These are phyloP conservation scores for Zalophus californianus DNA, from an alignment of 2,797 vertebrate species.

Conservation along the genomic window DNA sequence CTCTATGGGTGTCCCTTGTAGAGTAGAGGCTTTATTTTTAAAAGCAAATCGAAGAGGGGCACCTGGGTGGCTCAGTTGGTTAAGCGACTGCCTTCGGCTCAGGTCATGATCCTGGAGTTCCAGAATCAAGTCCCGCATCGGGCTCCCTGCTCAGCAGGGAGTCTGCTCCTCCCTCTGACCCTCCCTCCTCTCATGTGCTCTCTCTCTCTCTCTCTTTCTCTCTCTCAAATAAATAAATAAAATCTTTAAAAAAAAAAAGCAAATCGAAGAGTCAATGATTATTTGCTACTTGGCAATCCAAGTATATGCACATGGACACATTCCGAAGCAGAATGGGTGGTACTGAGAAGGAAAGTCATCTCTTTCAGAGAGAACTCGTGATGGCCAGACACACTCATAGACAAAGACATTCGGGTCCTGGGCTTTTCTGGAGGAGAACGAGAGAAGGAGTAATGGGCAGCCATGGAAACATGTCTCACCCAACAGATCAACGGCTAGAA, in stretches of 20 bases:
- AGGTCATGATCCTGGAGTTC: too few species aligned
- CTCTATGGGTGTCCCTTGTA: neutral
- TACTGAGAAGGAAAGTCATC: neutral
- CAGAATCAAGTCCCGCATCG: too few species aligned
- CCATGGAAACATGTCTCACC: neutral
- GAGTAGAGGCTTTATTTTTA: neutral
- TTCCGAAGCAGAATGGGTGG: neutral
- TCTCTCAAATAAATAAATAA: too few species aligned
- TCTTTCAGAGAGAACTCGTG: neutral
- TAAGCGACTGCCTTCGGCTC: too few species aligned
- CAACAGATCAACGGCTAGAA: neutral
- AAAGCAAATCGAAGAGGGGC: neutral
- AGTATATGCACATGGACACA: neutral
- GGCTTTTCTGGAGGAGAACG: neutral
- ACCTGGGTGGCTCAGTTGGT: too few species aligned
- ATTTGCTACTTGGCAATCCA: conserved; percentile 35
- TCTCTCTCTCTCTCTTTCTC: too few species aligned
- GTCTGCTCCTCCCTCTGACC: too few species aligned
- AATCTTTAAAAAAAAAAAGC: too few species aligned
- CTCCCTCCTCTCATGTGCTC: too few species aligned
- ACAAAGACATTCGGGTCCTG: neutral
- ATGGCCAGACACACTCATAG: neutral
- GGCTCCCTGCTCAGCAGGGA: too few species aligned
- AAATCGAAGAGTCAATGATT: neutral
- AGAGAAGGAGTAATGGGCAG: neutral